Evolutionary conservation across 2,797 vertebrate species (phyloP), one percentile per base, ranked within the genome.

Genomic region (Enoplosus armatus): DNA sequence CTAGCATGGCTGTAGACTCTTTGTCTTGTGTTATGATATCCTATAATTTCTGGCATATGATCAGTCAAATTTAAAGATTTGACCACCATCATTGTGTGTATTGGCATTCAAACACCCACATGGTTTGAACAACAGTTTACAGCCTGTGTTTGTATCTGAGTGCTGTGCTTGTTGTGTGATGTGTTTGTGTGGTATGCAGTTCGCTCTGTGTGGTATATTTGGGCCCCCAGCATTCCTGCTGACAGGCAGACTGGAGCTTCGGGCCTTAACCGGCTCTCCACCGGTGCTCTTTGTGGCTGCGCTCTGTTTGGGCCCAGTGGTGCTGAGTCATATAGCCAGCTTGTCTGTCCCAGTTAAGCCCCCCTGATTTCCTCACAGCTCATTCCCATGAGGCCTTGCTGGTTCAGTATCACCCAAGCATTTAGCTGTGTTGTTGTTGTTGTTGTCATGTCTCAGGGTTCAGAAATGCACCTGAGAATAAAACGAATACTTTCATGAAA

Each of bases 221-320:
- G 75, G 73, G 74, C 82, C 82, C 77, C 77, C 76, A 24, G 65
- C 61, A 90, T 90, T 93, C 86, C 83, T 93, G 93, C 92, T 93
- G 93, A 93, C 93, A 87, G 85, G 89, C 93, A 90, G 85, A 85
- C 85, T 80, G 81, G 41, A 77, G 88, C 87, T 79, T 73, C 47
- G 18, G 58, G 74, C 31, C 80, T 75, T 70, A 87, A 82, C 78
- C 43, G 50, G 77, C 76, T 86, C 87, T 80, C 50, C 47, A 8
- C 61, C 5, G 60, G 16, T 18, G 59, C 83, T 84, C 85, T 92
- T 93, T 93, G 91, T 92, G 74, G 81, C 69, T 62, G 26, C 20
- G 11, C 80, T 82, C 59, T 86, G 83, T 91, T 89, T 91, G 90
- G 92, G 90, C 83, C 89, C 66, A 10, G 71, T 85, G 92, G 47